A percentile compares a stretch with the other conserved stretches of the same genome.
Conservation (phyloP, 2,888 invertebrate species). For the Metallyticus violacea region DNA sequence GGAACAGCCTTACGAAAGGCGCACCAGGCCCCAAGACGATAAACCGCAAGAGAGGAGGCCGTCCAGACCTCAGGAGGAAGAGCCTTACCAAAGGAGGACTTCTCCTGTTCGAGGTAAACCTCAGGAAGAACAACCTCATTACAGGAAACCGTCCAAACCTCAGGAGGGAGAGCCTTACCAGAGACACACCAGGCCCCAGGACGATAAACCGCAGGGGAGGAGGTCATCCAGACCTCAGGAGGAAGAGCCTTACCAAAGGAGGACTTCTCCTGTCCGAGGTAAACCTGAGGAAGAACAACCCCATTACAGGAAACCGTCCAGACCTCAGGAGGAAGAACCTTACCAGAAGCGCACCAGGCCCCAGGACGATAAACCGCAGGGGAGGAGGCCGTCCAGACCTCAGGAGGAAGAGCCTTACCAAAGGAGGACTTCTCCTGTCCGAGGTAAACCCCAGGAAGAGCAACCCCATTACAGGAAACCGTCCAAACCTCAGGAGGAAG, state of each 20-base stretch:
- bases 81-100: background rate
- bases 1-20: conserved; percentile 22
- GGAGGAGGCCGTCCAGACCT: background rate
- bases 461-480: background rate
- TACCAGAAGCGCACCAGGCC: background rate
- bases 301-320: background rate
- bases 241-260: background rate
- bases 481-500: background rate
- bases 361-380: background rate
- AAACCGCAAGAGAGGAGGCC: conserved; percentile 3
- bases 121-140: background rate
- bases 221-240: background rate
- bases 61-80: background rate
- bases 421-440: background rate
- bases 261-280: too few species aligned
- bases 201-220: background rate
- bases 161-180: background rate
- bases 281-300: background rate
- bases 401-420: background rate
- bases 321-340: background rate
- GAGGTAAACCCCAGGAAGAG: background rate
- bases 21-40: background rate
- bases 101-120: background rate
- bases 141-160: background rate
- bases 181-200: background rate